These are phyloP conservation scores for Epirrita christyi DNA, from an alignment of 2,888 invertebrate species.

Conservation along the genomic window DNA sequence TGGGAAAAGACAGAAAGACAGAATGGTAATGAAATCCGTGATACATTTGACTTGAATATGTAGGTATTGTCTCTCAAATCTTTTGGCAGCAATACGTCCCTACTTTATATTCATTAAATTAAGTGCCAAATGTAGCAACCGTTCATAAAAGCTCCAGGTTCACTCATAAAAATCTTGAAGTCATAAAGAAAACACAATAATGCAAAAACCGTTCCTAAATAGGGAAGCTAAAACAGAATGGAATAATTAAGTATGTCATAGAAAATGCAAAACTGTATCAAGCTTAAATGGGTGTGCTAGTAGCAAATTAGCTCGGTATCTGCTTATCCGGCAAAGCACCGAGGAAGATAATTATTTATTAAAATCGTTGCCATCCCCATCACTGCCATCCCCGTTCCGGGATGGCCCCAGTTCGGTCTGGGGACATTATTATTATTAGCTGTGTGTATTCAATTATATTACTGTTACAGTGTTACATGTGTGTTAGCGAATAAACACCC, in stretches of 20 bases:
- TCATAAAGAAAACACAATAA: not conserved
- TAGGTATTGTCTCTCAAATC: no score
- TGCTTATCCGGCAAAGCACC: constrained; percentile 60
- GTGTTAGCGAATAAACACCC: no score
- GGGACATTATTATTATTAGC: not conserved
- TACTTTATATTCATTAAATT: no score
- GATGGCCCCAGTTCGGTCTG: not conserved
- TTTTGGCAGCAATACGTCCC: no score
- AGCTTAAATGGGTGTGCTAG: constrained; percentile 37
- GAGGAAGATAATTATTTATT: constrained; percentile 75
- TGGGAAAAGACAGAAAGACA: no score
- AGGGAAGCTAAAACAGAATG: constrained; percentile 1
- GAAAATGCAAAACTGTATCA: constrained; percentile 28
- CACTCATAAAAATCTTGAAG: not conserved
- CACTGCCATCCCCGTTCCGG: constrained; percentile 27
- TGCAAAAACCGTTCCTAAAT: not conserved
- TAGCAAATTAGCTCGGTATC: constrained; percentile 62
- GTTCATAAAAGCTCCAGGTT: not conserved
- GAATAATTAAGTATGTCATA: constrained; percentile 22
- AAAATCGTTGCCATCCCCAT: constrained; percentile 72
- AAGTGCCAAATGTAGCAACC: constrained; percentile 5
- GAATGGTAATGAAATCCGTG: no score
- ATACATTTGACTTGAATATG: no score
- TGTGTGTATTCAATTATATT: constrained; percentile 2
- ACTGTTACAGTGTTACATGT: not conserved